Base-by-base conservation (phyloP, 1,140 invertebrate species). In the Rhyacophila brunnea region DNA sequence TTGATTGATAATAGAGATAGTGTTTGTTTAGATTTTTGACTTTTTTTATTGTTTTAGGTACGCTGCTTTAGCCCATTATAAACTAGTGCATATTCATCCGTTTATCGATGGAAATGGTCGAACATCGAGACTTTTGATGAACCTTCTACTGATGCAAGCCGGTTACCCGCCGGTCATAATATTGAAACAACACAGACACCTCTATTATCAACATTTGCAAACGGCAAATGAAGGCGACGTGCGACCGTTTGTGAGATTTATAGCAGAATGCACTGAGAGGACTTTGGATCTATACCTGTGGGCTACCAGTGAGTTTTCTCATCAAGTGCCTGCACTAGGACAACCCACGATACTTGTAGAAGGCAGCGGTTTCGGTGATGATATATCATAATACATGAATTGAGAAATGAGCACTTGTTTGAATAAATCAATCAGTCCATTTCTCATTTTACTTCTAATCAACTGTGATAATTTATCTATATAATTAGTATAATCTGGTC, bases 131-230 rank as follows among this genome's bases (percentile, higher is more conserved):
- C 80, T 99, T 6, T 78, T 99, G 0, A 98, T 99, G 95, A 99
- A 99, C 73, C 83, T 96, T 58, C 88, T 99, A 58, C 80, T 99
- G n/a, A 96, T 99, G 91, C 90, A 93, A 74, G 91, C 92, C n/a
- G 96, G 95, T 0, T 98, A 92, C 79, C 96, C 96, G 2, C 95
- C 96, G 0, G 93, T 97, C 4, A 96, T 97, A 46, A 92, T 99
- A 50, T 84, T 90, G 49, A 96, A 97, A 66, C 90, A 96, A 69
- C 91, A 98, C 58, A 74, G 83, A 1, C 85, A 87, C 58, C 82
- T 87, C 38, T 92, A 92, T 73, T 98, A 97, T 71, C 85, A 94
- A 63, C 86, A 89, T 67, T 76, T 99, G 10, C 88, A 96, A 69
- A 77, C 89, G 14, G 96, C 93, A 0, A 98, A 99, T 69, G 85